A percentile compares a stretch with the other conserved stretches of the same genome.
Conservation (phyloP, 2,113 vertebrate species). For the Hippopotamus amphibius region DNA sequence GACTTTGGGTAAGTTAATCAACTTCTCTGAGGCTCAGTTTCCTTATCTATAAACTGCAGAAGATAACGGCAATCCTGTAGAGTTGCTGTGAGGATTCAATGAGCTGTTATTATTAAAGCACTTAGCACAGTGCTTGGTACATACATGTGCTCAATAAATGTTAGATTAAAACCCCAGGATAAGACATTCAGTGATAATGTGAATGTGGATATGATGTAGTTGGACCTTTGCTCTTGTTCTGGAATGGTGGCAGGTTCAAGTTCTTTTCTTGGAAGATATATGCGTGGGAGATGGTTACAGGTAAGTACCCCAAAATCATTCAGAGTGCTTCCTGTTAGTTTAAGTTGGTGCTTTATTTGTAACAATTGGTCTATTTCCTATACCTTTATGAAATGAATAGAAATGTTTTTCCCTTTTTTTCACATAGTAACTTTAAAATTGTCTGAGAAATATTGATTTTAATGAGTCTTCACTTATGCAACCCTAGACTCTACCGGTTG, state of each 20-base stretch:
- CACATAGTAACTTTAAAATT: not conserved
- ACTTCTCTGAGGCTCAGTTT: not conserved
- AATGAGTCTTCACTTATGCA: not conserved
- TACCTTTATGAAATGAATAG: not conserved
- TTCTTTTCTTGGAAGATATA: not conserved
- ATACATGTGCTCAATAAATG: not conserved
- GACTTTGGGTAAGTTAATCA: not conserved
- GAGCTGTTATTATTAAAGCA: not conserved
- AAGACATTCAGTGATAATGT: not conserved
- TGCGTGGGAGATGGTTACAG: not conserved
- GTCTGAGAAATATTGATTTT: not conserved
- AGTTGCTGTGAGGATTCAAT: not conserved
- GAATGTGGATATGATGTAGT: not conserved
- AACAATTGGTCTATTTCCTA: not conserved
- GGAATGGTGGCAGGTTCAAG: not conserved
- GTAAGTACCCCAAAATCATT: not conserved
- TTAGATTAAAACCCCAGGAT: not conserved
- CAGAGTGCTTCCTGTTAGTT: not conserved
- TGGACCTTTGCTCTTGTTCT: not conserved
- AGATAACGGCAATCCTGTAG: not conserved
- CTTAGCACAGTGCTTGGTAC: not conserved
- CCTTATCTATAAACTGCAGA: not conserved
- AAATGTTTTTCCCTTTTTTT: not conserved
- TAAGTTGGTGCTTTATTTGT: not conserved
- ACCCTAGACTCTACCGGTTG: not conserved